Evolutionary conservation across 2,888 invertebrate genomes (phyloP).

Genomic region (Loripinus fragilis): DNA sequence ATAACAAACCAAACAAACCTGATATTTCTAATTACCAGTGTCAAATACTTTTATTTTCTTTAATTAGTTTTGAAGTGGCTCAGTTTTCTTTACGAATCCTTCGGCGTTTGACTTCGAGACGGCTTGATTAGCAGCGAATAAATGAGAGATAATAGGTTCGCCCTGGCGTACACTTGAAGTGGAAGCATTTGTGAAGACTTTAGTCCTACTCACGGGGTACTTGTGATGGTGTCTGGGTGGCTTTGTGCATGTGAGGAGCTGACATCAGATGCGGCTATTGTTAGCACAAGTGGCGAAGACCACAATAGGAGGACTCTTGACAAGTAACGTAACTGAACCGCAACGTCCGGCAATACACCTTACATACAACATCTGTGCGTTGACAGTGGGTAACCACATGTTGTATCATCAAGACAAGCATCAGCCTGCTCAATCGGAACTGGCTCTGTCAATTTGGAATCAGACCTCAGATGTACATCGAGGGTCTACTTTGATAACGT

Average conservation of each 20-base stretch:
- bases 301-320: constrained; percentile 3
- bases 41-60: constrained; percentile 57
- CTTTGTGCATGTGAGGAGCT: constrained; percentile 2
- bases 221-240: constrained; percentile 17
- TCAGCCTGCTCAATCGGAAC: no score
- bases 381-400: no score
- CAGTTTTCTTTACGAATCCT: constrained; percentile 48
- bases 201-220: constrained; percentile 16
- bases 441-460: no score
- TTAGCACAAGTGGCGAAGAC: background rate
- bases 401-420: no score
- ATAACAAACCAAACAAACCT: constrained; percentile 31
- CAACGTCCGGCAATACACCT: no score
- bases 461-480: no score
- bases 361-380: no score
- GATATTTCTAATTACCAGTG: constrained; percentile 43
- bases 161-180: constrained; percentile 36
- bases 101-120: constrained; percentile 45
- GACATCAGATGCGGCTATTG: constrained; percentile 15
- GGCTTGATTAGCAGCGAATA: constrained; percentile 54
- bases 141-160: constrained; percentile 45
- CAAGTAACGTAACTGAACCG: background rate
- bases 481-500: no score
- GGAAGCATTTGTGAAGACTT: background rate
- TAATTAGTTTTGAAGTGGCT: constrained; percentile 57